phyloP scores from a whole-genome alignment of 2,113 vertebrate genomes.

The Dasypus novemcinctus region DNA sequence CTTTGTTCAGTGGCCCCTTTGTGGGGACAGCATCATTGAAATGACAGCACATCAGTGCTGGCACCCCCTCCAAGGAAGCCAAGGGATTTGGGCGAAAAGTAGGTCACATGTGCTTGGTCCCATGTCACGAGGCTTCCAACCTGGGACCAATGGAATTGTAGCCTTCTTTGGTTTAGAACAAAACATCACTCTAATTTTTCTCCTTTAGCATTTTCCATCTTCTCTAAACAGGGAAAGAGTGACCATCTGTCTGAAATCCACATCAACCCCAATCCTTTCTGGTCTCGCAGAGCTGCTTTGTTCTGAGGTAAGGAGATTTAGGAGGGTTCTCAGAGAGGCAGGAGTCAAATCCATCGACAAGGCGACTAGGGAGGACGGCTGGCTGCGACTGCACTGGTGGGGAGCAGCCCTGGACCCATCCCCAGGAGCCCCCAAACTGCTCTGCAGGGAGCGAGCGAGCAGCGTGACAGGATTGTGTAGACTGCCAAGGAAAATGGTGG shows the following conservation, averaged over 20 bases:
- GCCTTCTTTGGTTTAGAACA: conserved; percentile 76
- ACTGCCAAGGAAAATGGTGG: neutral
- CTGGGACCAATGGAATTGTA: conserved; percentile 87
- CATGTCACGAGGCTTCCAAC: conserved; percentile 85
- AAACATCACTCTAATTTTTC: conserved; percentile 84
- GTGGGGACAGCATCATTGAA: conserved; percentile 73
- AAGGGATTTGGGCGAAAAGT: conserved; percentile 85
- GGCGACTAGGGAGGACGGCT: neutral
- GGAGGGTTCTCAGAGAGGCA: conserved; percentile 58
- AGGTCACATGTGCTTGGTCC: conserved; percentile 85
- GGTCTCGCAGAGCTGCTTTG: conserved; percentile 73
- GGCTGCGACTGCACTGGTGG: neutral
- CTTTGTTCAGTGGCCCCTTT: conserved; percentile 80
- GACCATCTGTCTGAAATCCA: conserved; percentile 83
- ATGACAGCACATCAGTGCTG: conserved; percentile 75
- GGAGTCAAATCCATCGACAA: neutral
- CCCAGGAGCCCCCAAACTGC: neutral
- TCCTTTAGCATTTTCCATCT: conserved; percentile 84
- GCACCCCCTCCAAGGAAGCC: conserved; percentile 81
- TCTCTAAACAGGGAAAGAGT: conserved; percentile 84
- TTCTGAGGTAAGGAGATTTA: conserved; percentile 84
- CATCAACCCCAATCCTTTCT: conserved; percentile 77
- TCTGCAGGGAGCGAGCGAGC: neutral
- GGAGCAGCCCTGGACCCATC: neutral
- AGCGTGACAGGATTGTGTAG: neutral